Conservation (phyloP, 2,888 invertebrate species). For the Gastracanthus pulcherrimus region DNA sequence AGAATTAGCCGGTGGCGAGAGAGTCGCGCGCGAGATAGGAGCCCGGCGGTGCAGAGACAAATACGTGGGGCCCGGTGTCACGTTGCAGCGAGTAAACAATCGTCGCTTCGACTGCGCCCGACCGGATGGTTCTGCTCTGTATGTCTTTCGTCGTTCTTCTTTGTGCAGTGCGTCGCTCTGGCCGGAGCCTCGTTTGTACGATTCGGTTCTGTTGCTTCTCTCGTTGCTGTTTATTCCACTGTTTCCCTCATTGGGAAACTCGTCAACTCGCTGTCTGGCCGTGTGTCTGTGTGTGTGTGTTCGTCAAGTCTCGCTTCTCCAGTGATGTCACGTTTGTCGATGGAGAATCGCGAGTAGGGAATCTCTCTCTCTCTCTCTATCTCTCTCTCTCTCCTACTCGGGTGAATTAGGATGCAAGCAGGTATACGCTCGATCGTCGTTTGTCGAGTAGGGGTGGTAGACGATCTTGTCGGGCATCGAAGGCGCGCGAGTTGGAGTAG, state of each 20-base stretch:
- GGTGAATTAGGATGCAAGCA: conserved; percentile 24
- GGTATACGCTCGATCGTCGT: too few species aligned
- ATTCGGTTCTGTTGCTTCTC: not conserved
- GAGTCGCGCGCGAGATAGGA: not conserved
- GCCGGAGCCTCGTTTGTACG: not conserved
- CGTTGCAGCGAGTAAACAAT: conserved; percentile 37
- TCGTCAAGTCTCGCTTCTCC: conserved; percentile 8
- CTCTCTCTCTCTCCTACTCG: not conserved
- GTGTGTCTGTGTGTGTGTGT: too few species aligned
- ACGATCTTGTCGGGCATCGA: not conserved
- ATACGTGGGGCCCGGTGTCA: conserved; percentile 6
- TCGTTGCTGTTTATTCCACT: conserved; percentile 17
- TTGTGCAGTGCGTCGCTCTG: not conserved
- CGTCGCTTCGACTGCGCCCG: too few species aligned
- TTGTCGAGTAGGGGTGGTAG: not conserved
- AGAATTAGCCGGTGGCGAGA: conserved; percentile 18
- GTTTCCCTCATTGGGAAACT: conserved; percentile 26
- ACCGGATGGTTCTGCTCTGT: too few species aligned
- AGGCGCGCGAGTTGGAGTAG: not conserved
- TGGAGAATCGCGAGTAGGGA: not conserved
- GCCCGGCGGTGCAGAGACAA: conserved; percentile 19
- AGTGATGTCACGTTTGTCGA: conserved; percentile 31
- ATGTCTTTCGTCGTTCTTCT: conserved; percentile 6
- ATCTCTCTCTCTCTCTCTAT: too few species aligned
- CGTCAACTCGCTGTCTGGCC: too few species aligned